These are phyloP conservation scores for Mechanitis messenoides DNA, from an alignment of 2,888 invertebrate genomes.

Conservation along the genomic window DNA sequence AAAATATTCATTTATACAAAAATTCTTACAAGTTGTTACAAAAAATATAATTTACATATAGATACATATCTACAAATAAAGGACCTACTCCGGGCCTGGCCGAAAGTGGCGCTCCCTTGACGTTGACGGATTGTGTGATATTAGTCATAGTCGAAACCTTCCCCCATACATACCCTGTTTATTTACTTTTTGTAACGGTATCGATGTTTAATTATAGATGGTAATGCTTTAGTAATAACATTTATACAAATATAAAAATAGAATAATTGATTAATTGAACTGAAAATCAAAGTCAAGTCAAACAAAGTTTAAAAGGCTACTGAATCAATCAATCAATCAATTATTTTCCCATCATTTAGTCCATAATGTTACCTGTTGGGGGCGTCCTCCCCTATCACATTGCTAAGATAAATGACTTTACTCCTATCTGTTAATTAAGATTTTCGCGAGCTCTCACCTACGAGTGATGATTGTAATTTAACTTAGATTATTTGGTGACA, in stretches of 20 bases:
- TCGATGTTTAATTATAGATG: conserved; percentile 77
- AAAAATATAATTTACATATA: conserved; percentile 64
- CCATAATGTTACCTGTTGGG: conserved; percentile 49
- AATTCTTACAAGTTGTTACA: conserved; percentile 25
- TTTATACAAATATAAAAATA: too few species aligned
- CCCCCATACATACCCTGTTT: conserved; percentile 71
- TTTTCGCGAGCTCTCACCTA: conserved; percentile 70
- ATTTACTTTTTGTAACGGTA: conserved; percentile 77
- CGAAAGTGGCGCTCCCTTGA: conserved; percentile 71
- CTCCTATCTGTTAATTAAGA: conserved; percentile 76
- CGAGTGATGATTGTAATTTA: conserved; percentile 68
- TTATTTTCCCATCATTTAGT: conserved; percentile 52
- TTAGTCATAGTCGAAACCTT: conserved; percentile 81
- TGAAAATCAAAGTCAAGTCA: too few species aligned
- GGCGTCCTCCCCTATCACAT: conserved; percentile 58
- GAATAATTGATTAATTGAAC: too few species aligned
- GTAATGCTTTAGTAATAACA: conserved; percentile 35
- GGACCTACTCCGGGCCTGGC: conserved; percentile 64
- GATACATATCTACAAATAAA: conserved; percentile 59
- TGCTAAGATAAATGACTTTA: conserved; percentile 60
- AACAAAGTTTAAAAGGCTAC: neutral
- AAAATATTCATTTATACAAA: neutral
- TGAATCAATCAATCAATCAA: conserved; percentile 42
- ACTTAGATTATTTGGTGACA: conserved; percentile 57
- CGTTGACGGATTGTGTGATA: conserved; percentile 82